phyloP scores from a whole-genome alignment of 2,113 vertebrate species.

The Leuciscus idus region DNA sequence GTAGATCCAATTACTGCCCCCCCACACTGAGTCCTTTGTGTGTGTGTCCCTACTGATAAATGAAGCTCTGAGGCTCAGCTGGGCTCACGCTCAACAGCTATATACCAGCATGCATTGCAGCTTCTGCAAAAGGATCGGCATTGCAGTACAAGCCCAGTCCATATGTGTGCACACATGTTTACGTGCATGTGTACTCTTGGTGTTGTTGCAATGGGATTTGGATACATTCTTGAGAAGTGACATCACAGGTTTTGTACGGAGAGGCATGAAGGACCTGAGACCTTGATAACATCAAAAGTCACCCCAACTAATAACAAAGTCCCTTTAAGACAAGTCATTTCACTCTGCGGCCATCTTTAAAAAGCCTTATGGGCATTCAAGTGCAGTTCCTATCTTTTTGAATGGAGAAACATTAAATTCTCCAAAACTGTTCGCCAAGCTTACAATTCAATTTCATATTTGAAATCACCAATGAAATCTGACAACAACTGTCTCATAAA shows the following conservation, averaged over 20 bases:
- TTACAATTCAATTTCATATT: no score
- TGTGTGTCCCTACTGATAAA: conserved; percentile 60
- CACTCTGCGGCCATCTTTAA: no score
- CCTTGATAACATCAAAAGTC: not conserved
- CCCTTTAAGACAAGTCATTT: no score
- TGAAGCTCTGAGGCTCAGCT: conserved; percentile 52
- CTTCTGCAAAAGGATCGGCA: not conserved
- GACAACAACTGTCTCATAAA: no score
- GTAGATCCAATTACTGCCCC: conserved; percentile 64
- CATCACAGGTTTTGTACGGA: not conserved
- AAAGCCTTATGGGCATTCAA: no score
- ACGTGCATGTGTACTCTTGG: not conserved
- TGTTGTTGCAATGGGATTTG: not conserved
- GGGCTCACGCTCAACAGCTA: conserved; percentile 41
- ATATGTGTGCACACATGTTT: not conserved
- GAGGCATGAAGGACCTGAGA: not conserved
- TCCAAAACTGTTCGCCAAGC: no score
- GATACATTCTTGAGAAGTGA: not conserved
- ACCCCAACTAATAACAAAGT: not conserved
- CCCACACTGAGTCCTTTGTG: conserved; percentile 65
- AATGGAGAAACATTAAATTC: no score
- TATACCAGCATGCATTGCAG: conserved; percentile 41
- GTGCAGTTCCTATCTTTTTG: no score
- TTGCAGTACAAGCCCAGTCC: not conserved
- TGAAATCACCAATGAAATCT: no score